Base-by-base conservation (phyloP, 2,797 vertebrate species). In the Gymnopithys bicolor region DNA sequence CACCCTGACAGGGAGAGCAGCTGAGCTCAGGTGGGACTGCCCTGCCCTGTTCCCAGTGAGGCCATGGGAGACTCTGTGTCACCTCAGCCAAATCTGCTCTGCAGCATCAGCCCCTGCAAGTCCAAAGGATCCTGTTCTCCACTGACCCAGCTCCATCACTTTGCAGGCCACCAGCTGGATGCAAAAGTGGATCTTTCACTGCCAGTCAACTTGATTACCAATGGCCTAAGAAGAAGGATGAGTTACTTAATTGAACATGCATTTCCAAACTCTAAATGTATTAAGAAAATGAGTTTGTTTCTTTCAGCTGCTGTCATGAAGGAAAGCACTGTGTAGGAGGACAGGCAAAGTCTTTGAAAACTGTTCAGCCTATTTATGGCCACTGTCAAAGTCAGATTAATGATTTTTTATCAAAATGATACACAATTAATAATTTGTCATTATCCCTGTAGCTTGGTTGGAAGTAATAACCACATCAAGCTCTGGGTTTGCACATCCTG, bases 311-410 rank as follows among this genome's bases (percentile, higher is more conserved):
- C 89, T 95, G 60, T 85, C 77, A 60, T 49, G 88, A 90, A 90
- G 86, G 94, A 90, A 87, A 68, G 77, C 88, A 89, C 88, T 94
- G 94, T 66, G 91, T 94, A 82, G 94, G 93, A 94, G 95, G 94
- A 96, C 91, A 96, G 91, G 93, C 90, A 84, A 62, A 43, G 82
- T 89, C 95, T 93, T 23, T 79, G 90, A 73, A 95, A 95, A 96
- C 59, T 79, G 88, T 78, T 95, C 94, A 94, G 94, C 79, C 88
- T 94, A 91, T 94, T 96, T 95, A 84, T 27, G 10, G 91, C 70
- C 90, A 64, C 87, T 87, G 87, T 89, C 75, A 80, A 74, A 95
- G 81, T 56, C 86, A 94, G 56, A 80, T 90, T 94, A 95, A 94
- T 95, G 76, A 88, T 25, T 91, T 93, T 76, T 46, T 82, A 88